Evolutionary conservation across 2,888 invertebrate species (phyloP).

Genomic region (Leucophenga maculata): DNA sequence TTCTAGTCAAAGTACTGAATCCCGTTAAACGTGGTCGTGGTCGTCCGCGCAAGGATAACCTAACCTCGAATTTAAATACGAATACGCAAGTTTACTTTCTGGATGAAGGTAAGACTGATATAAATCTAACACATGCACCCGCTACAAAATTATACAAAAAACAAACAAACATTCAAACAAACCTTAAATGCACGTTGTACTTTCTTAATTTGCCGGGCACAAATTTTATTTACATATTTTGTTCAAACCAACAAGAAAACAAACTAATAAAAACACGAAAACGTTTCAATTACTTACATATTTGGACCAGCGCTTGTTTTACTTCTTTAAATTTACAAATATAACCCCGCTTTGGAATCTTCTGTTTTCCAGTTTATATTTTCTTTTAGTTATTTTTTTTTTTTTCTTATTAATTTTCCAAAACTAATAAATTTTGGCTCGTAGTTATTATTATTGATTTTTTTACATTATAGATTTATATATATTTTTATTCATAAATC

Average conservation of each 20-base stretch:
- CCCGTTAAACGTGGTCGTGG: conserved; percentile 77
- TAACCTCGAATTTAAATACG: conserved; percentile 73
- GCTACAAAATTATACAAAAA: conserved; percentile 30
- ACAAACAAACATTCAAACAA: conserved; percentile 13
- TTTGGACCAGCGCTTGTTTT: conserved; percentile 33
- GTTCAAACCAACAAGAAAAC: neutral
- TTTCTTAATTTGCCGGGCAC: neutral
- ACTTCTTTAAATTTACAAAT: conserved; percentile 23
- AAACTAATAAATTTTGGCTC: neutral
- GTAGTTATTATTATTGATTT: neutral
- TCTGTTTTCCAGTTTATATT: too few species aligned
- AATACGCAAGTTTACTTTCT: conserved; percentile 79
- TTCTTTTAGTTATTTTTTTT: neutral
- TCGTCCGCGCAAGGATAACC: conserved; percentile 75
- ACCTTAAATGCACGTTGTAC: conserved; percentile 10
- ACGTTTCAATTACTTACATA: conserved; percentile 39
- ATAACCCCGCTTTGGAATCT: too few species aligned
- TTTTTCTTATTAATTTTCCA: conserved; percentile 10
- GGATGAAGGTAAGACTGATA: conserved; percentile 78
- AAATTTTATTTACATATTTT: neutral
- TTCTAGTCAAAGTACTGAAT: conserved; percentile 71
- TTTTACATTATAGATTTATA: neutral
- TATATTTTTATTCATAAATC: too few species aligned
- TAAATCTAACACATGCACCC: conserved; percentile 39
- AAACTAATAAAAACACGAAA: conserved; percentile 15